A percentile compares a stretch with the other conserved stretches of the same genome.
Conservation (phyloP, 2,113 vertebrate genomes). For the Heteronetta atricapilla region DNA sequence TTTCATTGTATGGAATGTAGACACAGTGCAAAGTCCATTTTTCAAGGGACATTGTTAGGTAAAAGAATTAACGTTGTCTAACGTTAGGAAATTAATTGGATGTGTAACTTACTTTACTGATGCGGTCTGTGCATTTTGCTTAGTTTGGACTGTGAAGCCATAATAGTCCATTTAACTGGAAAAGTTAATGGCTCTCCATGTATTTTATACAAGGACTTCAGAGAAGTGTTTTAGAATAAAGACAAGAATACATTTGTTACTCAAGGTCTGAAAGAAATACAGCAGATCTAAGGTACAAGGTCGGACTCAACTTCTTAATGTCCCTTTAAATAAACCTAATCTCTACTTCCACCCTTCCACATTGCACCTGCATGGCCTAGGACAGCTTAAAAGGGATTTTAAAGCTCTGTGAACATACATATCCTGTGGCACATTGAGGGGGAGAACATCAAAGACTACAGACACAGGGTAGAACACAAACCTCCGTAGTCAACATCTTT, state of each 20-base stretch:
- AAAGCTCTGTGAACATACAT: background rate
- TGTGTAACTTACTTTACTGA: background rate
- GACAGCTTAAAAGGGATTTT: background rate
- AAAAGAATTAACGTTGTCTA: background rate
- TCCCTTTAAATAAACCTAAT: slow-evolving; percentile 27
- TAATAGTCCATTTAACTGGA: background rate
- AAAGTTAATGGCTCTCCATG: background rate
- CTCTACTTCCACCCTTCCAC: background rate
- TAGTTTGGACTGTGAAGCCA: background rate
- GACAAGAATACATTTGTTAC: background rate
- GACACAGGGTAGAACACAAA: slow-evolving; percentile 24
- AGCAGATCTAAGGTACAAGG: background rate
- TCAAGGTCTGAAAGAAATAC: background rate
- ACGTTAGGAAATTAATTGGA: background rate
- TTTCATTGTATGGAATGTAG: slow-evolving; percentile 21
- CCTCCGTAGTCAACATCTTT: background rate
- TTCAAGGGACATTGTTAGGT: slow-evolving; percentile 44
- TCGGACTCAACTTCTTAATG: background rate
- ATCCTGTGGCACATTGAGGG: background rate
- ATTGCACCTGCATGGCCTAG: background rate
- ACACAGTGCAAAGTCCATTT: background rate
- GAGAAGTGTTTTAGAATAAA: background rate
- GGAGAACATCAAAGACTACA: background rate
- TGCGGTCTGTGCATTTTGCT: background rate
- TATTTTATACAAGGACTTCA: background rate